Percentiles rank a stretch among this genome's conserved stretches.
Conservation (phyloP, 2,888 invertebrate species). For the Hetaerina titia region DNA sequence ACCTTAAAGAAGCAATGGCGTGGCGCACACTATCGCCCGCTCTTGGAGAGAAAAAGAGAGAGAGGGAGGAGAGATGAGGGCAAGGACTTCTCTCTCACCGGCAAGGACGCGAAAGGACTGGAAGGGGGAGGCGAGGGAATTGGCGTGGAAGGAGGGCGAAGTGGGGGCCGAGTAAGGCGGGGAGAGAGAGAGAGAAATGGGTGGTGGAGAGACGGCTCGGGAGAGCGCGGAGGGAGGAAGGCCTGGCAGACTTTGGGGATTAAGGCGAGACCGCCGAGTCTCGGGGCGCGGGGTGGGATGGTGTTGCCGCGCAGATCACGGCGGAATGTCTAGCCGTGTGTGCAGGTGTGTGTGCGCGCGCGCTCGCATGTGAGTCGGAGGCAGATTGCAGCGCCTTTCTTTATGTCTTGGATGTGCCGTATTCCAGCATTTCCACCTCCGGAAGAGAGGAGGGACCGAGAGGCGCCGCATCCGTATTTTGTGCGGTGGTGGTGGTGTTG, state of each 20-base stretch:
- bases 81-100: conserved; percentile 20
- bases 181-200: not conserved
- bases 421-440: conserved; percentile 6
- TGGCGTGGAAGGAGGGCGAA: not conserved
- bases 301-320: conserved; percentile 36
- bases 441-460: not conserved
- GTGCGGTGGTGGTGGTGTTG: not conserved
- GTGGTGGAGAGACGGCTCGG: not conserved
- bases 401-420: conserved; percentile 32
- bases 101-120: not conserved
- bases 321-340: not conserved
- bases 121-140: not conserved
- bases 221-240: not conserved
- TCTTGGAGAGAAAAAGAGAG: not conserved
- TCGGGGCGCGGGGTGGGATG: not conserved
- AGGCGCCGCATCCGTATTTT: not conserved
- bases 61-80: not conserved
- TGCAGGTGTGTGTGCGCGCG: not conserved
- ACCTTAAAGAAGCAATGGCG: conserved; percentile 19
- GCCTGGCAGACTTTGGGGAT: not conserved
- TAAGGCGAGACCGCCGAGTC: not conserved
- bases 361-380: not conserved
- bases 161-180: not conserved
- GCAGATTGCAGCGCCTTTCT: conserved; percentile 2
- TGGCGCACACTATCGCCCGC: not conserved